Conservation (phyloP, 64 coral and sea anemone genomes). For the Porites australiensis region DNA sequence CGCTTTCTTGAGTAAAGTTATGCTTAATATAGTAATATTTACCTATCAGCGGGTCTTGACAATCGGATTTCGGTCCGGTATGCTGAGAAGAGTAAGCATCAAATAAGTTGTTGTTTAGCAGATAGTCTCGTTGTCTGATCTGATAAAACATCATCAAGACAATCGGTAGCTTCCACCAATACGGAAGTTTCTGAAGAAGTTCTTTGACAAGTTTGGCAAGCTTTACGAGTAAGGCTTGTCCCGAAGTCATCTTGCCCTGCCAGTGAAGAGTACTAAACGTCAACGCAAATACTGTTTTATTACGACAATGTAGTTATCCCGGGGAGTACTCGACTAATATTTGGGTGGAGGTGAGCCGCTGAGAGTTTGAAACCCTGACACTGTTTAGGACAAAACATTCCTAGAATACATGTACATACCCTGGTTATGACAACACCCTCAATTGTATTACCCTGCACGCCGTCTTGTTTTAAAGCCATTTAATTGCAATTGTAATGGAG, state of each 20-base stretch:
- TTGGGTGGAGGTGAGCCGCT: no score
- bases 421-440: no score
- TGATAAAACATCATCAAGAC: constrained; percentile 83
- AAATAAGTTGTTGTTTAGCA: constrained; percentile 74
- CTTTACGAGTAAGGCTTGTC: not conserved
- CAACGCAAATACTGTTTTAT: no score
- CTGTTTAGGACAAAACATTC: no score
- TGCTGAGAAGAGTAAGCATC: constrained; percentile 58
- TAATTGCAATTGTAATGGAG: no score
- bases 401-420: no score
- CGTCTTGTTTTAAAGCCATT: no score
- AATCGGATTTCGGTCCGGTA: constrained; percentile 29
- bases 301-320: no score
- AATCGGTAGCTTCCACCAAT: constrained; percentile 83
- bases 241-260: not conserved
- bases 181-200: not conserved
- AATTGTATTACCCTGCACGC: no score
- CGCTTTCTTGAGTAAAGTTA: not conserved
- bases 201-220: not conserved
- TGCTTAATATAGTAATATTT: not conserved
- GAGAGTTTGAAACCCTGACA: no score
- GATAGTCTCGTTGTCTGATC: constrained; percentile 59
- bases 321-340: no score
- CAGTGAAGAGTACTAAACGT: no score
- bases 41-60: constrained; percentile 86